Percentiles rank a stretch among this genome's conserved stretches.
These are phyloP conservation scores for Lytechinus pictus DNA, from an alignment of 35 echinoderm and acorn worm species.

Conservation along the genomic window DNA sequence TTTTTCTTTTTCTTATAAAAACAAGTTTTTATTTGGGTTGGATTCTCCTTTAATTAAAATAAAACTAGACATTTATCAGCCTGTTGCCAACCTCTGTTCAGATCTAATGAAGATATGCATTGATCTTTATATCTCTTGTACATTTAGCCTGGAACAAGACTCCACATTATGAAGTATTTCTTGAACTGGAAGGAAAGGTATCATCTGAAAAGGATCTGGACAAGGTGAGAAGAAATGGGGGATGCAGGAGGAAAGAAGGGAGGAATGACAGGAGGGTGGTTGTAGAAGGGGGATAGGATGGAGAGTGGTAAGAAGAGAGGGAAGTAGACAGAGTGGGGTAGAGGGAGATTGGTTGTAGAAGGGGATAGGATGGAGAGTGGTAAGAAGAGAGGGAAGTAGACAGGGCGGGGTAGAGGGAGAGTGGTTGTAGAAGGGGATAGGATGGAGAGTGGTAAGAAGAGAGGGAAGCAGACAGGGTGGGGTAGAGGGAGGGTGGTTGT, in stretches of 20 bases:
- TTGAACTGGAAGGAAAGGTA: slow-evolving; percentile 53
- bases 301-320: neutral
- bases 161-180: slow-evolving; percentile 68
- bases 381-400: neutral
- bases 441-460: neutral
- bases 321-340: neutral
- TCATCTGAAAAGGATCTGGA: neutral
- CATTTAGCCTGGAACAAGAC: slow-evolving; percentile 17
- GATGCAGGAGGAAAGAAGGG: neutral
- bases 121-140: neutral
- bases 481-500: neutral
- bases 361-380: too few relatives aligned
- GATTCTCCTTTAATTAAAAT: too few relatives aligned
- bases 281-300: neutral
- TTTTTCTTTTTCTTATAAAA: too few relatives aligned
- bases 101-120: neutral
- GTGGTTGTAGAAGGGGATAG: too few relatives aligned
- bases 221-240: neutral
- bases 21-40: too few relatives aligned
- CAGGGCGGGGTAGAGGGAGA: neutral
- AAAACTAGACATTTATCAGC: too few relatives aligned
- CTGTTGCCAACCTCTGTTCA: too few relatives aligned
- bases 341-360: neutral
- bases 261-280: neutral
- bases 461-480: neutral